A percentile compares a stretch with the other conserved stretches of the same genome.
Evolutionary conservation across 2,113 vertebrate genomes (phyloP).

Genomic region (Centropristis striata): DNA sequence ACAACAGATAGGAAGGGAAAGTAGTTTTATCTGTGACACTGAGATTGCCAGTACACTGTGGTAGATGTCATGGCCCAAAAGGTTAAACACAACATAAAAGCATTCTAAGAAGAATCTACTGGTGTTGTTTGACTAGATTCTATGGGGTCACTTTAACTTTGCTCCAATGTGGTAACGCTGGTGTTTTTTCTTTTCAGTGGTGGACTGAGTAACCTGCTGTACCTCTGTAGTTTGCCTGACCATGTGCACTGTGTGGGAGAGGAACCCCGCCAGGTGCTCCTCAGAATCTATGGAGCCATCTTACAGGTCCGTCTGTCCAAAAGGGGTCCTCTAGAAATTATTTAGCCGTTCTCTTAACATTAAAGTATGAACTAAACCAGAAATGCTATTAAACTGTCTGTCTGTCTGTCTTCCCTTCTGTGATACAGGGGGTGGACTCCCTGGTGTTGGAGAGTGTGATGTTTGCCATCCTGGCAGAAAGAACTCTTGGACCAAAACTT

Average conservation of each 20-base stretch:
- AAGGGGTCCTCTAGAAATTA: neutral
- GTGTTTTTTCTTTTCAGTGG: no score
- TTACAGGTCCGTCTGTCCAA: slow-evolving; percentile 87
- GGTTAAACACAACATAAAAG: neutral
- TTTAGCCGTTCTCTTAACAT: neutral
- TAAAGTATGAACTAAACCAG: neutral
- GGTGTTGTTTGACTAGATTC: neutral
- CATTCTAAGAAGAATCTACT: neutral
- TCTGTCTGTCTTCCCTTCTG: neutral
- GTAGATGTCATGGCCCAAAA: no score
- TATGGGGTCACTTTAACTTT: neutral
- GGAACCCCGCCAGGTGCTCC: slow-evolving; percentile 91
- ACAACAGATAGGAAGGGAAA: no score
- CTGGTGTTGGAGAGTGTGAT: slow-evolving; percentile 95
- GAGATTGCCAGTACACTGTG: no score
- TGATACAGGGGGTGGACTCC: slow-evolving; percentile 91
- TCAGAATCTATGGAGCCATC: slow-evolving; percentile 94
- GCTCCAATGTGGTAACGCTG: no score
- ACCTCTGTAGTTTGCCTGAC: slow-evolving; percentile 90
- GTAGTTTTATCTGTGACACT: no score
- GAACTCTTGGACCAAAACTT: slow-evolving; percentile 91
- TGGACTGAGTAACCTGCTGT: slow-evolving; percentile 95
- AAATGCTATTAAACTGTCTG: neutral
- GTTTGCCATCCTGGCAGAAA: slow-evolving; percentile 96
- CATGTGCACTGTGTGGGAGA: slow-evolving; percentile 77